Evolutionary conservation across 2,888 invertebrate genomes (phyloP), one percentile per base, ranked within the genome.

Genomic region (Boloria euphrosyne): DNA sequence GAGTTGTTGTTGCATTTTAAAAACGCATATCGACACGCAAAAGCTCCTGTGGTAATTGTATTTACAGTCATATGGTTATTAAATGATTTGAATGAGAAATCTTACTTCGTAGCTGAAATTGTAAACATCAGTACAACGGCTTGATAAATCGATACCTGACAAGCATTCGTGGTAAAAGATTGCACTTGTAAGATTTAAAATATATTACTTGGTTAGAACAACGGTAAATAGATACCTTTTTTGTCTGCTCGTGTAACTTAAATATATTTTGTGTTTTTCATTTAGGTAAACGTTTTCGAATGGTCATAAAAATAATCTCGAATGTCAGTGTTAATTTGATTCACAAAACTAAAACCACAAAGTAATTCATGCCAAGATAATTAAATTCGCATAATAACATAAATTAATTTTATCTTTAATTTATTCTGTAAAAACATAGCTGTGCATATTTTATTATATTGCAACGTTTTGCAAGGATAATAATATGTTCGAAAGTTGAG

Each of bases 131-230:
- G 55, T 49, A 58, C 46, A 66, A 62, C 52, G 52, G 51, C 52
- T 60, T 60, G 52, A 69, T 57, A 60, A 64, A 69, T 69, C 69
- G 64, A 66, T 66, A 64, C 17, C 66, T 58, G 66, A 62, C 57
- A 49, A 66, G 66, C 27, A 50, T 57, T 62, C 52, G 57, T 46
- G 57, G 65, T 57, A 58, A 47, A 57, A 66, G 50, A 67, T 60
- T 57, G 63, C 66, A 69, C 66, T 69, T 69, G 64, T 69, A 67
- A 57, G 69, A 69, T 64, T 69, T 69, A 57, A 57, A 60, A 66
- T 63, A 57, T 60, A 49, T 58, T 60, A 46, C 51, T 22, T 57
- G 47, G 43, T 62, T 31, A 52, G 59, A 14, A 16, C n/a, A 58
- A 59, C 49, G 49, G 46, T 17, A 46, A 64, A 55, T 31, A 49